Evolutionary conservation across 2,797 vertebrate species (phyloP).

Genomic region (Labeo calbasu): DNA sequence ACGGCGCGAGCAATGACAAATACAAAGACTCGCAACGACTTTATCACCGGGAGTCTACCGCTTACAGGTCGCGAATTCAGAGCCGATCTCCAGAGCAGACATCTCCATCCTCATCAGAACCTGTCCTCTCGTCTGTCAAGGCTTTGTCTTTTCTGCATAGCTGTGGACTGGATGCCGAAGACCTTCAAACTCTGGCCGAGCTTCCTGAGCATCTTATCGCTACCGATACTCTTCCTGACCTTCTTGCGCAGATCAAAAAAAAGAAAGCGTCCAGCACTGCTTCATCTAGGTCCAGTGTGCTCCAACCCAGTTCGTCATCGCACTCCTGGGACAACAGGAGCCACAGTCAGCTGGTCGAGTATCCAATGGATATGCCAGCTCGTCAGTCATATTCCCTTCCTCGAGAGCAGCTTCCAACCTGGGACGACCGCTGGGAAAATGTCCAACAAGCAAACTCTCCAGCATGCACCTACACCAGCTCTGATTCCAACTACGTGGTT

Average conservation of each 20-base stretch:
- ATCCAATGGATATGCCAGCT: conserved; percentile 36
- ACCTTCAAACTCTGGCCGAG: conserved; percentile 73
- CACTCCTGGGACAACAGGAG: conserved; percentile 52
- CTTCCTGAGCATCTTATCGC: conserved; percentile 76
- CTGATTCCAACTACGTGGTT: conserved; percentile 47
- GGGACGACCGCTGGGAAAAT: conserved; percentile 63
- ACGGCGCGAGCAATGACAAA: conserved; percentile 34
- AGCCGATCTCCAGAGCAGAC: conserved; percentile 7
- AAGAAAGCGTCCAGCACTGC: conserved; percentile 32
- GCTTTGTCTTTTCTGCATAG: conserved; percentile 73
- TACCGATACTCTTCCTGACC: conserved; percentile 71
- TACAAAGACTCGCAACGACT: conserved; percentile 35
- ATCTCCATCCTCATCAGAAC: conserved; percentile 25
- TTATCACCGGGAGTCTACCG: conserved; percentile 32
- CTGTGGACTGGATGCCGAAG: conserved; percentile 73
- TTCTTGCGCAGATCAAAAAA: conserved; percentile 76
- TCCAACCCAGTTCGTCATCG: neutral
- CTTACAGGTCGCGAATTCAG: conserved; percentile 23
- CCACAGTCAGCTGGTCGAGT: conserved; percentile 48
- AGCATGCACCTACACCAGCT: neutral
- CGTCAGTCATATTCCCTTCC: conserved; percentile 32
- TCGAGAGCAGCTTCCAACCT: conserved; percentile 56
- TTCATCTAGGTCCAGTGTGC: conserved; percentile 52
- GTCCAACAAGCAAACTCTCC: conserved; percentile 25
- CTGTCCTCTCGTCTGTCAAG: conserved; percentile 50